phyloP scores from a whole-genome alignment of 2,113 vertebrate genomes.

The Halcyon malimbica region DNA sequence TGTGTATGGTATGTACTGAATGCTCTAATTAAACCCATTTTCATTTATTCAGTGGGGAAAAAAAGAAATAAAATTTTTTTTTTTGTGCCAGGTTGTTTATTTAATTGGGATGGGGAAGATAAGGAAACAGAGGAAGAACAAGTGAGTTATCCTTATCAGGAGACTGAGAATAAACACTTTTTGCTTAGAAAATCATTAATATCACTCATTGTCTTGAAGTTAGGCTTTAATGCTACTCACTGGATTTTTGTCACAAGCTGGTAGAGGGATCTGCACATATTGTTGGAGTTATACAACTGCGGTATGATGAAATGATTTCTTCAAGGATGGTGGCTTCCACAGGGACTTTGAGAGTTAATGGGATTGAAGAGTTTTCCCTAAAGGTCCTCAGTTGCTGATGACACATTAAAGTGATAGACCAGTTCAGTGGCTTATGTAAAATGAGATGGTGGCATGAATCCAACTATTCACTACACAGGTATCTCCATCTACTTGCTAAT shows the following conservation, averaged over 20 bases:
- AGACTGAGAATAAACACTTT: conserved; percentile 17
- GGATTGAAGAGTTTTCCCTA: conserved; percentile 29
- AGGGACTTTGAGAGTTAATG: conserved; percentile 20
- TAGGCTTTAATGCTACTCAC: background rate
- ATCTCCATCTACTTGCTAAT: background rate
- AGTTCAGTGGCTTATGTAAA: conserved; percentile 38
- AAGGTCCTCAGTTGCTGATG: background rate
- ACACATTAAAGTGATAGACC: conserved; percentile 32
- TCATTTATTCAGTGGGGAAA: background rate
- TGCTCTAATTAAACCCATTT: conserved; percentile 57
- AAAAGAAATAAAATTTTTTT: background rate
- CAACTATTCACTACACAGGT: background rate
- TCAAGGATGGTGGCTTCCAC: conserved; percentile 19
- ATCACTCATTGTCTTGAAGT: conserved; percentile 15
- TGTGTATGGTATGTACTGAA: background rate
- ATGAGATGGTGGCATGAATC: conserved; percentile 9
- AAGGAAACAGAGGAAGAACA: background rate
- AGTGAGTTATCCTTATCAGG: conserved; percentile 8
- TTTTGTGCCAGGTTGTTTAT: conserved; percentile 15
- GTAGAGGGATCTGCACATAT: background rate
- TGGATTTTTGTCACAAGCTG: conserved; percentile 31
- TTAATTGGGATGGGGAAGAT: conserved; percentile 47
- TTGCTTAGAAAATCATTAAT: conserved; percentile 25
- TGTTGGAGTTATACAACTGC: background rate
- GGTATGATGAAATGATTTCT: conserved; percentile 24